Evolutionary conservation across 2,113 vertebrate genomes (phyloP), one percentile per base, ranked within the genome.

Genomic region (Syngnathus floridae): DNA sequence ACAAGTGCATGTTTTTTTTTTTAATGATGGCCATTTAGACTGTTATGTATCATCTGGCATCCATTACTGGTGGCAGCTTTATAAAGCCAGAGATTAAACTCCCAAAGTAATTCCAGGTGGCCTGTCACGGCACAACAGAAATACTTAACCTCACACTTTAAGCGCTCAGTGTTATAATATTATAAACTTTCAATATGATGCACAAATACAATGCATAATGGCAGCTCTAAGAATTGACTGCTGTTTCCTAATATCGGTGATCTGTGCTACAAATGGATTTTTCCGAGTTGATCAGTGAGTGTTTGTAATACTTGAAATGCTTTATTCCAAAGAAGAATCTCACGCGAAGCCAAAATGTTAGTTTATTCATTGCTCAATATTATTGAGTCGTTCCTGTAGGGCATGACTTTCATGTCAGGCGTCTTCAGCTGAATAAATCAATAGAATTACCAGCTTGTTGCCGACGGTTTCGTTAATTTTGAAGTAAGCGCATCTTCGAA

Each of bases 1-100:
- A 79, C 16, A 0, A 64, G 66, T 70, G 67, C 73, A 56, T 77
- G 68, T 60, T 68, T 31, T 2, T 31, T 31, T 31, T 31, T 82
- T 78, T 81, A 82, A 84, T 83, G 65, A 58, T 64, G 49, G 49
- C 66, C 69, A 75, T 80, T 83, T 72, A 40, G 17, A 78, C 72
- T 58, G 36, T 66, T 67, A 73, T 66, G 71, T 48, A 67, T 77
- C 61, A 68, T 71, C 80, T 36, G 55, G 55, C 35, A 17, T 57
- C 77, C 73, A 81, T 81, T 83, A 77, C 57, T 8, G 13, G 14
- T 62, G 66, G 21, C 60, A 62, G 75, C 71, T 76, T 80, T 72
- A 81, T 79, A 73, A 65, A 64, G 59, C 11, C 43, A 58, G 60
- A 37, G 67, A 76, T 67, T 75, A 65, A 79, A 84, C 65, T 71